Evolutionary conservation across 2,888 invertebrate genomes (phyloP).

Genomic region (Proisotoma minuta): DNA sequence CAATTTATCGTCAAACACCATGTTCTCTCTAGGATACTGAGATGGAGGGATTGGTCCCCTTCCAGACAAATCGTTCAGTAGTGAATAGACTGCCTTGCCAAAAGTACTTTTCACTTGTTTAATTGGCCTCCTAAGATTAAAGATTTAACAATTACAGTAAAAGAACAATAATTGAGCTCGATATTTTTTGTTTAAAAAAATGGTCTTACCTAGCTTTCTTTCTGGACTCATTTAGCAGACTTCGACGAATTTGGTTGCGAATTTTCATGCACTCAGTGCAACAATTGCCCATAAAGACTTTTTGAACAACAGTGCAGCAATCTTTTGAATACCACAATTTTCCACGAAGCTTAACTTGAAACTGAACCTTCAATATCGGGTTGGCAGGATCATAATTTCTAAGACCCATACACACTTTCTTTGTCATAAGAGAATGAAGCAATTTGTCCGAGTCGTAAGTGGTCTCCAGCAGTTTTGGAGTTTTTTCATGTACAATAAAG

Average conservation of each 20-base stretch:
- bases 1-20: constrained; percentile 9
- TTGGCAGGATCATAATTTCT: background rate
- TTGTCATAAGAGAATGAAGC: background rate
- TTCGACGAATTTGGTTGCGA: constrained; percentile 1
- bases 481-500: background rate
- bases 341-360: background rate
- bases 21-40: constrained; percentile 1
- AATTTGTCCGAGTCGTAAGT: constrained; percentile 6
- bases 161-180: background rate
- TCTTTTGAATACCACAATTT: constrained; percentile 5
- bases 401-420: constrained; percentile 7
- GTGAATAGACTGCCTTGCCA: constrained; percentile 6
- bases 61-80: constrained; percentile 5
- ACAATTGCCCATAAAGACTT: constrained; percentile 11
- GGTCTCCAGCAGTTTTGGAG: background rate
- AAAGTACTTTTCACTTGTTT: constrained; percentile 5
- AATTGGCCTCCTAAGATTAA: background rate
- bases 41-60: constrained; percentile 3
- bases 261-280: background rate
- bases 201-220: background rate
- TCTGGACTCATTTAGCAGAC: background rate
- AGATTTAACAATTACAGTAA: background rate
- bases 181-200: background rate
- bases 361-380: background rate
- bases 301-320: background rate